These are phyloP conservation scores for Aphrophora alni DNA, from an alignment of 2,888 invertebrate genomes.

Conservation along the genomic window DNA sequence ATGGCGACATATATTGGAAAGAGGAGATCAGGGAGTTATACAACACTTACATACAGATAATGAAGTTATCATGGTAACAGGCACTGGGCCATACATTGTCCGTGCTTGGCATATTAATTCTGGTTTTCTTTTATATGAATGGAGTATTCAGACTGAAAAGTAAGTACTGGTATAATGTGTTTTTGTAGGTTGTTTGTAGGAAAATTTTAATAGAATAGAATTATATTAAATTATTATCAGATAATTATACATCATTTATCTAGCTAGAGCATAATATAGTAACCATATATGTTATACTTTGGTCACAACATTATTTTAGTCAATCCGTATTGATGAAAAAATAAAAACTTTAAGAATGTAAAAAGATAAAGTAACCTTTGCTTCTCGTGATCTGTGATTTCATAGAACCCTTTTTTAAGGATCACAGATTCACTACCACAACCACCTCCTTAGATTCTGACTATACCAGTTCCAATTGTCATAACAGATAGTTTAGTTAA, in stretches of 20 bases:
- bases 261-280: too few relatives aligned
- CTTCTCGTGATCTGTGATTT: too few relatives aligned
- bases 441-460: too few relatives aligned
- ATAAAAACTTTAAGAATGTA: too few relatives aligned
- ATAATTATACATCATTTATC: neutral
- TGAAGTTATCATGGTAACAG: slow-evolving; percentile 77
- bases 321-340: too few relatives aligned
- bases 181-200: slow-evolving; percentile 23
- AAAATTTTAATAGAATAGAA: neutral
- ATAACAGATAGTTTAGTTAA: too few relatives aligned
- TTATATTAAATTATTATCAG: neutral
- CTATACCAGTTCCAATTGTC: too few relatives aligned
- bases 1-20: slow-evolving; percentile 86
- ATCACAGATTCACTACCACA: too few relatives aligned
- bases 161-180: slow-evolving; percentile 39
- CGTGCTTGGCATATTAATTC: slow-evolving; percentile 80
- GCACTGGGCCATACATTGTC: slow-evolving; percentile 73
- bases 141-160: slow-evolving; percentile 59
- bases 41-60: slow-evolving; percentile 67
- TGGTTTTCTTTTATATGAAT: slow-evolving; percentile 78
- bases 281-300: too few relatives aligned
- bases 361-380: too few relatives aligned
- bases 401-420: too few relatives aligned
- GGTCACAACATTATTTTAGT: too few relatives aligned
- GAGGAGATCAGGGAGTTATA: slow-evolving; percentile 66